Conservation (phyloP, 2,888 invertebrate species). For the Dynastes grantii region DNA sequence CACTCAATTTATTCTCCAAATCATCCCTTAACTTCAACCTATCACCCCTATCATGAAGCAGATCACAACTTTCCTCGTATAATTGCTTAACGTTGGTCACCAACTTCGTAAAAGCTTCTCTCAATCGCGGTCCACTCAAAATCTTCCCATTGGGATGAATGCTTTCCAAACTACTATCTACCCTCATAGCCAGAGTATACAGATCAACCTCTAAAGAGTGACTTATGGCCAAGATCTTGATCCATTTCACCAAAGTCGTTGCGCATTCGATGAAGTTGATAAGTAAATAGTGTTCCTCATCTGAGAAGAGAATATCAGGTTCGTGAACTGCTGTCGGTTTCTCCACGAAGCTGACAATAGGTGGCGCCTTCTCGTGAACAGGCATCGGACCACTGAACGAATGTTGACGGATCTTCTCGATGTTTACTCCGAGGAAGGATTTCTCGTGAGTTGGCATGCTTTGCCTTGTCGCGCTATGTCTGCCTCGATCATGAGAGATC, state of each 20-base stretch:
- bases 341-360: slow-evolving; percentile 66
- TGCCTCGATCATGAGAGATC: slow-evolving; percentile 67
- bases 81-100: slow-evolving; percentile 78
- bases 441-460: slow-evolving; percentile 69
- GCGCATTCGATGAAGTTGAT: slow-evolving; percentile 88
- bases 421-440: slow-evolving; percentile 68
- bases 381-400: slow-evolving; percentile 69
- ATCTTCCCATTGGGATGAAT: slow-evolving; percentile 89
- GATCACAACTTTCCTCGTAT: slow-evolving; percentile 82
- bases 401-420: slow-evolving; percentile 69
- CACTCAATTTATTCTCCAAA: slow-evolving; percentile 79
- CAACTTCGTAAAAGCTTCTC: slow-evolving; percentile 84
- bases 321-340: slow-evolving; percentile 56
- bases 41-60: slow-evolving; percentile 80
- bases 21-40: slow-evolving; percentile 78
- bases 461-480: slow-evolving; percentile 67
- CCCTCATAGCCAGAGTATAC: slow-evolving; percentile 82
- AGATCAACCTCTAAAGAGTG: slow-evolving; percentile 83
- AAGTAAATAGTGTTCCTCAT: slow-evolving; percentile 81
- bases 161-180: slow-evolving; percentile 79
- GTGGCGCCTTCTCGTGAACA: slow-evolving; percentile 59
- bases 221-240: slow-evolving; percentile 78
- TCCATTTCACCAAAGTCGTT: slow-evolving; percentile 90
- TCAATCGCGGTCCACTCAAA: slow-evolving; percentile 67
- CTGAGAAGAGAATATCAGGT: slow-evolving; percentile 71